phyloP scores from a whole-genome alignment of 2,113 vertebrate species.

The Uria aalge region DNA sequence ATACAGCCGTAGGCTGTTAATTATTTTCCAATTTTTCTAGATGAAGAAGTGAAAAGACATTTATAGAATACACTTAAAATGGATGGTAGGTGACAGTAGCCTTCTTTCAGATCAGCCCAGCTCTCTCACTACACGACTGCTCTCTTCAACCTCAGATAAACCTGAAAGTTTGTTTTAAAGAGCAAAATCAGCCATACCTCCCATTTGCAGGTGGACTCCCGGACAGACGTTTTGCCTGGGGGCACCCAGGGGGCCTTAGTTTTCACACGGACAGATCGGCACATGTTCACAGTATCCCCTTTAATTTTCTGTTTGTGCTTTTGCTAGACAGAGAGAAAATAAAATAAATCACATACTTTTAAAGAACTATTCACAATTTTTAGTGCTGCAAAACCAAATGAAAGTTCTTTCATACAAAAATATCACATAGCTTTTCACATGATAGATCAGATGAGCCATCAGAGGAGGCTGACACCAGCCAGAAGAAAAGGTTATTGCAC shows the following conservation, averaged over 20 bases:
- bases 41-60: background rate
- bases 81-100: background rate
- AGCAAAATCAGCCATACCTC: slow-evolving; percentile 77
- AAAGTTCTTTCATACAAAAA: background rate
- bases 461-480: background rate
- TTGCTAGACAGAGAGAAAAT: slow-evolving; percentile 51
- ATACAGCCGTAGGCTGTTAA: background rate
- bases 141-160: background rate
- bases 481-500: background rate
- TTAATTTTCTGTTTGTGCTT: slow-evolving; percentile 75
- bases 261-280: slow-evolving; percentile 78
- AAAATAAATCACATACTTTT: background rate
- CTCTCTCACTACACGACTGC: background rate
- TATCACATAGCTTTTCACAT: background rate
- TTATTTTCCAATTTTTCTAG: background rate
- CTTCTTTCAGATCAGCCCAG: background rate
- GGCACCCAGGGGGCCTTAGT: slow-evolving; percentile 87
- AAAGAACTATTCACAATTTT: background rate
- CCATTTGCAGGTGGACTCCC: slow-evolving; percentile 82
- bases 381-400: background rate
- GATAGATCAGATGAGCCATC: background rate
- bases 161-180: background rate
- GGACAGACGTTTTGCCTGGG: slow-evolving; percentile 81
- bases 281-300: slow-evolving; percentile 68
- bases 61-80: background rate